Evolutionary conservation across 2,113 vertebrate species (phyloP).

Genomic region (Notothenia rossii): DNA sequence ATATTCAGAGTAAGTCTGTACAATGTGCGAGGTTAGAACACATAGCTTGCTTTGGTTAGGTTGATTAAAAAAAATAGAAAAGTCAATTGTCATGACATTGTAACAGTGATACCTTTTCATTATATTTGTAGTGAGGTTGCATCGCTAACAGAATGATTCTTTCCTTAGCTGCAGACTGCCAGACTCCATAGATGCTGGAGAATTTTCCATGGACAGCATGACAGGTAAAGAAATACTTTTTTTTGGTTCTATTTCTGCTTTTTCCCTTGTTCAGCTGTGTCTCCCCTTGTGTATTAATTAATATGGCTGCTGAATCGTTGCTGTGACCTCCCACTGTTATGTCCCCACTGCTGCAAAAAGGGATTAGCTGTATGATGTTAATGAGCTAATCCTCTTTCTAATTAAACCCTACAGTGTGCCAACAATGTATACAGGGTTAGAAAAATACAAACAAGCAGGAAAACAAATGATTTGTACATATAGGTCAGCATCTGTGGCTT

Average conservation of each 20-base stretch:
- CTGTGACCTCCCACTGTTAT: conserved; percentile 39
- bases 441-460: conserved; percentile 5
- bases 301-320: conserved; percentile 25
- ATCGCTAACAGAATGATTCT: conserved; percentile 54
- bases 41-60: background rate
- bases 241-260: conserved; percentile 23
- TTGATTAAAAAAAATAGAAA: background rate
- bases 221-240: conserved; percentile 76
- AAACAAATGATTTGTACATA: conserved; percentile 30
- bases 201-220: conserved; percentile 77
- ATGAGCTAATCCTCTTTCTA: conserved; percentile 43
- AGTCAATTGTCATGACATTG: background rate
- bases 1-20: background rate
- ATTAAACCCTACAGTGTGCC: conserved; percentile 28
- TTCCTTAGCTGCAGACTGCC: conserved; percentile 79
- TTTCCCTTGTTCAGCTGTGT: conserved; percentile 24
- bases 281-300: conserved; percentile 71
- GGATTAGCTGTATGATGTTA: conserved; percentile 36
- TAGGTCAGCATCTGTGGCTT: conserved; percentile 32
- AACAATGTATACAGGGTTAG: conserved; percentile 3
- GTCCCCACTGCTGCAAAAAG: conserved; percentile 29
- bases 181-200: conserved; percentile 75
- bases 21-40: background rate
- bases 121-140: conserved; percentile 9
- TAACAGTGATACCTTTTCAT: background rate